Conservation (phyloP, 2,113 vertebrate species). For the Rhineura floridana region DNA sequence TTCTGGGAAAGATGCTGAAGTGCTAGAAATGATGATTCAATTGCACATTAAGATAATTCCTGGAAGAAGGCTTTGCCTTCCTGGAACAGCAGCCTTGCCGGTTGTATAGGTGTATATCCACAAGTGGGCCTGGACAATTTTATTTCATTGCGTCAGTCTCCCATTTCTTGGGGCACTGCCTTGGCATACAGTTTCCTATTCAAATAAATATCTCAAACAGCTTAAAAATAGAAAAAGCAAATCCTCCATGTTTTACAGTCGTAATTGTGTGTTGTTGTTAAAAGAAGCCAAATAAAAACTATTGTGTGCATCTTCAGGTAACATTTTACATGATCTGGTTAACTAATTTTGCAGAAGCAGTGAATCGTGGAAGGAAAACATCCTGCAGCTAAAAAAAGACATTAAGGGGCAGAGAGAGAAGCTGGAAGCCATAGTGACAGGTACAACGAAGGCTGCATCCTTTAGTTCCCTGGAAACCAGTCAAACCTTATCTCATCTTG, state of each 20-base stretch:
- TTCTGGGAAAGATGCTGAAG: conserved; percentile 69
- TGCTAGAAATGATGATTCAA: conserved; percentile 75
- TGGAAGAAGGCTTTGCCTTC: conserved; percentile 65
- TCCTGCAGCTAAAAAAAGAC: conserved; percentile 83
- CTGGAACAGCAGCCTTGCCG: conserved; percentile 63
- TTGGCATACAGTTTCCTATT: conserved; percentile 27
- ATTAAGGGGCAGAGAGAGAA: conserved; percentile 80
- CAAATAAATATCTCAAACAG: conserved; percentile 38
- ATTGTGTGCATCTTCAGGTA: conserved; percentile 48
- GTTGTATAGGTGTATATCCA: conserved; percentile 41
- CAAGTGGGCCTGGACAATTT: conserved; percentile 38
- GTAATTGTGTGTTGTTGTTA: conserved; percentile 46
- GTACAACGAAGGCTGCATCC: conserved; percentile 83
- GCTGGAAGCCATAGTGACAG: conserved; percentile 89
- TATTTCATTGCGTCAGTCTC: conserved; percentile 32
- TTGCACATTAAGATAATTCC: conserved; percentile 75
- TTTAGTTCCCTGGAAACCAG: conserved; percentile 90
- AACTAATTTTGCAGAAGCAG: conserved; percentile 71
- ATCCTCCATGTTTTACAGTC: not conserved
- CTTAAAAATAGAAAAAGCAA: conserved; percentile 13
- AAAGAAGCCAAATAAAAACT: conserved; percentile 65
- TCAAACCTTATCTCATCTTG: conserved; percentile 93
- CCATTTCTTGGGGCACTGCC: conserved; percentile 33
- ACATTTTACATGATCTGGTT: conserved; percentile 70
- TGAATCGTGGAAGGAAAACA: conserved; percentile 81